These are phyloP conservation scores for Rallus crepitans DNA, from an alignment of 2,797 vertebrate species.

Conservation along the genomic window DNA sequence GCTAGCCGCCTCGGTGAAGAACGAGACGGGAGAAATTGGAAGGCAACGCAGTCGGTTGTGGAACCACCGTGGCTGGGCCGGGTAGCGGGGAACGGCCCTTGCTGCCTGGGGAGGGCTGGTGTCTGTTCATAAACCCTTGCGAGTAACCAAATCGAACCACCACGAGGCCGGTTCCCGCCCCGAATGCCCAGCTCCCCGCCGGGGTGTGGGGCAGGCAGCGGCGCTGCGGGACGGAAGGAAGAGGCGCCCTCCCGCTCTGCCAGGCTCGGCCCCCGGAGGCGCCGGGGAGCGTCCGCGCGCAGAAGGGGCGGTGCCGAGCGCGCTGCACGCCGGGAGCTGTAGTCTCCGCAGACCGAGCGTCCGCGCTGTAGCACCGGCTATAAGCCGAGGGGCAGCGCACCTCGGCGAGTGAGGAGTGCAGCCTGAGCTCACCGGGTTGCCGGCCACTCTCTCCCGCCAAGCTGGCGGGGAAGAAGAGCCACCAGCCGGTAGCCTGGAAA, in stretches of 20 bases:
- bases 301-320: neutral
- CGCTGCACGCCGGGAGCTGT: constrained; percentile 20
- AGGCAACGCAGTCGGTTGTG: neutral
- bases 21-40: too few relatives aligned
- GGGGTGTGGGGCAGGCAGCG: rapidly evolving
- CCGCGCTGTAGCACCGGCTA: neutral
- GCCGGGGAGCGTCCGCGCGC: rapidly evolving
- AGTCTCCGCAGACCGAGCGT: neutral
- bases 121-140: rapidly evolving
- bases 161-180: rapidly evolving
- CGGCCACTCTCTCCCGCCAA: rapidly evolving
- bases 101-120: rapidly evolving
- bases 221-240: rapidly evolving
- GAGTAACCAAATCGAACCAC: rapidly evolving
- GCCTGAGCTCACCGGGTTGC: neutral
- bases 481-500: rapidly evolving
- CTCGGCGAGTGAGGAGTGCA: rapidly evolving
- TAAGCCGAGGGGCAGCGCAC: neutral
- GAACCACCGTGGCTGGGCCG: neutral
- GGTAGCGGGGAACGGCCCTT: too few relatives aligned
- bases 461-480: rapidly evolving
- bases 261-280: neutral
- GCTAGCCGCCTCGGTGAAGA: rapidly evolving
- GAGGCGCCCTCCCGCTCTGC: rapidly evolving
- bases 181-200: rapidly evolving